These are phyloP conservation scores for Anticlea derivata DNA, from an alignment of 2,888 invertebrate genomes.

Conservation along the genomic window DNA sequence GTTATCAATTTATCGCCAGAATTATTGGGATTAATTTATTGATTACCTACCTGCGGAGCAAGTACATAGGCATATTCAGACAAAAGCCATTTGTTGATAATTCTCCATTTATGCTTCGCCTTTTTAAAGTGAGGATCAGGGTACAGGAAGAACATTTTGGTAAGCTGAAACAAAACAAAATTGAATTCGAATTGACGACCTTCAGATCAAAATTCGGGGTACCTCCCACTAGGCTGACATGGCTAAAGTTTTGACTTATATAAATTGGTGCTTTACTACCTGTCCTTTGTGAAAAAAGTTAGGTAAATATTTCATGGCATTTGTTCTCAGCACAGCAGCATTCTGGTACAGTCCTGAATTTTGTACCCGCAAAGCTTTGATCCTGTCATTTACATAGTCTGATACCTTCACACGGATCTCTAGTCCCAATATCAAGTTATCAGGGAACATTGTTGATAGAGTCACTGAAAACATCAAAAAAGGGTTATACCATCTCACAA, in stretches of 20 bases:
- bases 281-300: conserved; percentile 98
- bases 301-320: conserved; percentile 99
- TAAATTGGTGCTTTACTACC: conserved; percentile 76
- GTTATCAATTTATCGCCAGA: not conserved
- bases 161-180: conserved; percentile 85
- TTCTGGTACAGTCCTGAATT: conserved; percentile 93
- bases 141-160: conserved; percentile 99
- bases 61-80: conserved; percentile 99
- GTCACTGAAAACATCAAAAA: conserved; percentile 85
- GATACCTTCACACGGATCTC: conserved; percentile 99
- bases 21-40: not conserved
- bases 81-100: conserved; percentile 95
- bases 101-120: conserved; percentile 99
- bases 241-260: no score
- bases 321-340: conserved; percentile 96
- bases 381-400: conserved; percentile 98
- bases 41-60: conserved; percentile 89
- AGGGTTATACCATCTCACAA: no score
- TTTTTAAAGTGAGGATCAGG: conserved; percentile 99
- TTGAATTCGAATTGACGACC: no score
- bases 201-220: no score
- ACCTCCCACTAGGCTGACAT: no score
- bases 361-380: conserved; percentile 92
- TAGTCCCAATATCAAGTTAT: conserved; percentile 95
- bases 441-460: conserved; percentile 95